These are phyloP conservation scores for Atherinomorus stipes DNA, from an alignment of 2,113 vertebrate genomes.

Conservation along the genomic window DNA sequence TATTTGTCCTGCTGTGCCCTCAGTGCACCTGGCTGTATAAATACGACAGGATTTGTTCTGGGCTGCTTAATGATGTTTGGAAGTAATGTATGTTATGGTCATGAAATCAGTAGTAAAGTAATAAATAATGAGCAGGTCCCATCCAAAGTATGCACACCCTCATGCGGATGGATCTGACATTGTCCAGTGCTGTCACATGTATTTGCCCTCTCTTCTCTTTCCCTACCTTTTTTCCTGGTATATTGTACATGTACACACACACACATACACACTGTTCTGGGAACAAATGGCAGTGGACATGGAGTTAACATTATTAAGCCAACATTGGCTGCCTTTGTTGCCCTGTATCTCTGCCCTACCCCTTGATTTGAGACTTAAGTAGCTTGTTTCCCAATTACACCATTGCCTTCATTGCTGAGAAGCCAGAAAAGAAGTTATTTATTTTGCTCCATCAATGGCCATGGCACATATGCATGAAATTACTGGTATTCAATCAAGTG, in stretches of 20 bases:
- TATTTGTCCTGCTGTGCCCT: conserved; percentile 52
- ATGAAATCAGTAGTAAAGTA: conserved; percentile 51
- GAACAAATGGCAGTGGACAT: conserved; percentile 68
- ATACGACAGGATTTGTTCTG: conserved; percentile 44
- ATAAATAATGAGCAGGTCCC: conserved; percentile 52
- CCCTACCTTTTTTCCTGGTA: conserved; percentile 23
- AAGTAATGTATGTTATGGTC: conserved; percentile 29
- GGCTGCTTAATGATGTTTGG: conserved; percentile 63
- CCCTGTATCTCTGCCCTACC: conserved; percentile 44
- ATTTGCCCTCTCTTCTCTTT: conserved; percentile 52
- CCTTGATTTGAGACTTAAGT: conserved; percentile 49
- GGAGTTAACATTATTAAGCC: conserved; percentile 67
- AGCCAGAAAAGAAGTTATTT: neutral
- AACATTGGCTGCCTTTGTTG: conserved; percentile 52
- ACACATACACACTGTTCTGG: conserved; percentile 22
- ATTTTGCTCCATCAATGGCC: conserved; percentile 15
- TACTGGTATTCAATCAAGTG: no score
- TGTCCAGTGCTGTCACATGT: conserved; percentile 47
- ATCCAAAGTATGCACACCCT: conserved; percentile 42
- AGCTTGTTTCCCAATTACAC: conserved; percentile 23
- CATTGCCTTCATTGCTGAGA: conserved; percentile 9
- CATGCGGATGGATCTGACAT: conserved; percentile 50
- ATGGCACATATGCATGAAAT: conserved; percentile 1
- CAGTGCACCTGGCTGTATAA: conserved; percentile 61
- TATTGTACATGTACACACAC: neutral